A percentile compares a stretch with the other conserved stretches of the same genome.
phyloP scores from a whole-genome alignment of 2,797 vertebrate genomes.

The Picus viridis region DNA sequence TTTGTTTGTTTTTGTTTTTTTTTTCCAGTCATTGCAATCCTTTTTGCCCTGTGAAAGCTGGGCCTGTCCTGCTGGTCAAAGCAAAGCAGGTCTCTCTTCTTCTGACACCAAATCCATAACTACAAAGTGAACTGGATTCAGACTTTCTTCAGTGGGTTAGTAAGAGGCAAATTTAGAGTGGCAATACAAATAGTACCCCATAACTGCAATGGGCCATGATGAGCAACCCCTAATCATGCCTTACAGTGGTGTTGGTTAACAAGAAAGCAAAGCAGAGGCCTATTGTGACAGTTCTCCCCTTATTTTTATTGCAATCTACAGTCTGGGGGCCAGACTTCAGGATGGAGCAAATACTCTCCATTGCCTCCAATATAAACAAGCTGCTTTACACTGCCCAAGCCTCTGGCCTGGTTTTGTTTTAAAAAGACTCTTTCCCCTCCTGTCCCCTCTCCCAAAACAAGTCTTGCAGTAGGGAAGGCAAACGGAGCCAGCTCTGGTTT shows the following conservation, averaged over 20 bases:
- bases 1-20: neutral
- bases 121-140: neutral
- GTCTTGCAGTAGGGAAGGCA: neutral
- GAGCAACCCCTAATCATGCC: conserved; percentile 38
- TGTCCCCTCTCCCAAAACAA: neutral
- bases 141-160: conserved; percentile 24
- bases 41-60: neutral
- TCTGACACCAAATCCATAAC: neutral
- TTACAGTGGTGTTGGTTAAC: conserved; percentile 53
- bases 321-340: conserved; percentile 47
- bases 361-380: neutral
- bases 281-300: neutral
- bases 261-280: neutral
- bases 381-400: neutral
- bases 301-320: neutral
- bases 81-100: neutral
- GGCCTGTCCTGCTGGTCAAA: neutral
- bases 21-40: neutral
- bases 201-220: conserved; percentile 41
- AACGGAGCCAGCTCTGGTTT: conserved; percentile 63
- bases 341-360: neutral
- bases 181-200: conserved; percentile 25
- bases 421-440: neutral
- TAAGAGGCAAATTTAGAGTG: conserved; percentile 4
- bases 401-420: neutral